A percentile compares a stretch with the other conserved stretches of the same genome.
Evolutionary conservation across 2,113 vertebrate genomes (phyloP).

Genomic region (Platichthys stellatus): DNA sequence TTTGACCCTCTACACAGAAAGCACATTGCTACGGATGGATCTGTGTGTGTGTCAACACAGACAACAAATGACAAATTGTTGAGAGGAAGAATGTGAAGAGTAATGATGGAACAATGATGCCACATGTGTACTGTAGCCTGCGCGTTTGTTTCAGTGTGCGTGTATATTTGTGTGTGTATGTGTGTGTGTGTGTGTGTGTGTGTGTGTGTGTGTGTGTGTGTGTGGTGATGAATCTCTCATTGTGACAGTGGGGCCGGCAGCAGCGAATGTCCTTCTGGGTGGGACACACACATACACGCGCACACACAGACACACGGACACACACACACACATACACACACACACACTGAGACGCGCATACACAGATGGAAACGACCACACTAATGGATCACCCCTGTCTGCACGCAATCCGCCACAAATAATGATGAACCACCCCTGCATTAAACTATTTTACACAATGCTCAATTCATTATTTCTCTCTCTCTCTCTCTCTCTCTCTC

Average conservation of each 20-base stretch:
- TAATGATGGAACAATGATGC: slow-evolving; percentile 77
- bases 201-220: slow-evolving; percentile 30
- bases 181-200: slow-evolving; percentile 17
- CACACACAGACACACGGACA: slow-evolving; percentile 58
- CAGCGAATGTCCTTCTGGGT: slow-evolving; percentile 81
- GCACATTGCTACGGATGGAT: slow-evolving; percentile 26
- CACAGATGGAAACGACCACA: slow-evolving; percentile 79
- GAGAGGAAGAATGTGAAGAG: slow-evolving; percentile 70
- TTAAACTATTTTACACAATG: slow-evolving; percentile 86
- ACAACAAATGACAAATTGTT: slow-evolving; percentile 70
- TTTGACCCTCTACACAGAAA: slow-evolving; percentile 3
- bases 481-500: slow-evolving; percentile 36
- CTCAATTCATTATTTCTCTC: slow-evolving; percentile 83
- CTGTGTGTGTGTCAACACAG: slow-evolving; percentile 52
- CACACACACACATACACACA: slow-evolving; percentile 55
- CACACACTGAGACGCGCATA: slow-evolving; percentile 53
- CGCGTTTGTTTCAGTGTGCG: slow-evolving; percentile 27
- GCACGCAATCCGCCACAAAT: slow-evolving; percentile 84
- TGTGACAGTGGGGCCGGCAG: slow-evolving; percentile 82
- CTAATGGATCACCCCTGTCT: slow-evolving; percentile 88
- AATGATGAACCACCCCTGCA: slow-evolving; percentile 86
- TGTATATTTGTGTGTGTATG: slow-evolving; percentile 29
- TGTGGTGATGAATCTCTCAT: slow-evolving; percentile 79
- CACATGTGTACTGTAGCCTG: slow-evolving; percentile 66
- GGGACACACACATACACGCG: slow-evolving; percentile 67